Evolutionary conservation across 1,140 invertebrate genomes (phyloP).

Genomic region (Drosophila navojoa): DNA sequence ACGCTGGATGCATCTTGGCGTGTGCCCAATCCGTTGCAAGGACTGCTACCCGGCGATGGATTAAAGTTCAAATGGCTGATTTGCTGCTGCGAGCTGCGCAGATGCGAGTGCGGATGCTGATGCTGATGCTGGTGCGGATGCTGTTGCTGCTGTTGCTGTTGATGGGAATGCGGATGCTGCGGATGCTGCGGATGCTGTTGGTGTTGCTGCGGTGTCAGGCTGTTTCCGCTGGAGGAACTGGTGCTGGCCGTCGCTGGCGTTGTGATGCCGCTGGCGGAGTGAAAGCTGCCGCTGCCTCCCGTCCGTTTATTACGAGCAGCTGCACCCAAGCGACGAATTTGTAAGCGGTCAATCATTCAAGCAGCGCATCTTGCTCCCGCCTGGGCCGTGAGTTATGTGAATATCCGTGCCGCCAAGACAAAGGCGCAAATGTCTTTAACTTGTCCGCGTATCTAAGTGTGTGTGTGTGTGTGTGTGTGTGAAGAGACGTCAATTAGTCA

Average conservation of each 20-base stretch:
- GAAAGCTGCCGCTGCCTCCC: conserved; percentile 41
- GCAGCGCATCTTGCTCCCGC: conserved; percentile 58
- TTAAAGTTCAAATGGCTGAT: conserved; percentile 65
- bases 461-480: not conserved
- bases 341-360: conserved; percentile 83
- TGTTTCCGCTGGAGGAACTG: conserved; percentile 76
- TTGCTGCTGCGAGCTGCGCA: conserved; percentile 35
- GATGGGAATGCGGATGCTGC: no score
- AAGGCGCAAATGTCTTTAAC: no score
- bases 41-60: conserved; percentile 71
- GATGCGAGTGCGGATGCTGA: conserved; percentile 29
- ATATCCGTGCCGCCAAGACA: not conserved
- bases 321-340: conserved; percentile 81
- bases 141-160: conserved; percentile 24
- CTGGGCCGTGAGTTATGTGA: conserved; percentile 3
- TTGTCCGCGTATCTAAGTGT: not conserved
- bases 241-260: conserved; percentile 73
- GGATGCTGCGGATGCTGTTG: no score
- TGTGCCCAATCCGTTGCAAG: conserved; percentile 63
- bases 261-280: conserved; percentile 63
- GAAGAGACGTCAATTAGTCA: conserved; percentile 39
- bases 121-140: conserved; percentile 33
- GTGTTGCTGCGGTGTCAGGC: conserved; percentile 68
- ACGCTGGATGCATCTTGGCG: conserved; percentile 64
- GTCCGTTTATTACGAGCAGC: conserved; percentile 75